Evolutionary conservation across 1,140 invertebrate species (phyloP).

Genomic region (Aphelenchoides avenae): DNA sequence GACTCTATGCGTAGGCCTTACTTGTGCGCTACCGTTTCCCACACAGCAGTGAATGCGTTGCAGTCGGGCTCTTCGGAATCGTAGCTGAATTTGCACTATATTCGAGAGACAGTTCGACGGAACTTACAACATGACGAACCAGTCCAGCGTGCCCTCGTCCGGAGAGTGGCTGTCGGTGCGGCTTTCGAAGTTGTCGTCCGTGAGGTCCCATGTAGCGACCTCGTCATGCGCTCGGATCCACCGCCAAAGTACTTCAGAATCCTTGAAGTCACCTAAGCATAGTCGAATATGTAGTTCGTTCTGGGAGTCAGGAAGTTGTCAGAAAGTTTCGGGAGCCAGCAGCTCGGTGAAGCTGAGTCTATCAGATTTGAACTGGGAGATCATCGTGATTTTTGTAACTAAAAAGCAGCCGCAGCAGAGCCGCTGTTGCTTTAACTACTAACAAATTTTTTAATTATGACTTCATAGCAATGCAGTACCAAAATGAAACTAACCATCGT

Average conservation of each 20-base stretch:
- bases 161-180: conserved; percentile 54
- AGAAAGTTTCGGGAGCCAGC: no score
- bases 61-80: conserved; percentile 56
- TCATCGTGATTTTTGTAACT: no score
- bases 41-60: conserved; percentile 52
- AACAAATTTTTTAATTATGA: conserved; percentile 5
- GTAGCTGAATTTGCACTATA: conserved; percentile 41
- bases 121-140: conserved; percentile 60
- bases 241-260: conserved; percentile 52
- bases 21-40: conserved; percentile 59
- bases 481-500: conserved; percentile 49
- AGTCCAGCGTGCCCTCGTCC: conserved; percentile 57
- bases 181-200: conserved; percentile 55
- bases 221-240: conserved; percentile 59
- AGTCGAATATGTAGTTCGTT: no score
- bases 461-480: background rate
- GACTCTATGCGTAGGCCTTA: conserved; percentile 26
- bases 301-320: no score
- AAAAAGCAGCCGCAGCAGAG: conserved; percentile 10
- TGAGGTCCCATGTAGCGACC: conserved; percentile 47
- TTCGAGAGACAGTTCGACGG: background rate
- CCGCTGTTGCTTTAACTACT: background rate
- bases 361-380: no score
- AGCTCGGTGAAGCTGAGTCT: no score
- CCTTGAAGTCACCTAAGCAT: conserved; percentile 58